Evolutionary conservation across 2,113 vertebrate species (phyloP).

Genomic region (Stigmatopora nigra): DNA sequence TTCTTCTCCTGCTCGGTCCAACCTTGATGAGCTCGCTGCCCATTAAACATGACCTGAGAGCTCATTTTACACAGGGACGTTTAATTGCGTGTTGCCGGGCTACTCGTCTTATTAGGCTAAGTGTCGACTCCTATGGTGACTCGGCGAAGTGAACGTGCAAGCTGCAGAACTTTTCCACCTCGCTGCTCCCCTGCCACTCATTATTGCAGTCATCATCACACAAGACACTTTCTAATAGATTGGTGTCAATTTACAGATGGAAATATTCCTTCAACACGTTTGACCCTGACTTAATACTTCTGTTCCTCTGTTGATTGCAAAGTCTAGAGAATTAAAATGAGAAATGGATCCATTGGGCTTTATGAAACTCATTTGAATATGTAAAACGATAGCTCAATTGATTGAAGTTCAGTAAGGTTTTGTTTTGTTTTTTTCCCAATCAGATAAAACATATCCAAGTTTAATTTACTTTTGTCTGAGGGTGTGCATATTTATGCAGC

Average conservation of each 20-base stretch:
- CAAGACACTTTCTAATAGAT: constrained; percentile 14
- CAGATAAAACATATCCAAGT: too few species aligned
- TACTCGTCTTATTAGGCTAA: constrained; percentile 55
- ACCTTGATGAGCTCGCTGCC: constrained; percentile 59
- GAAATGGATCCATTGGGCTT: background rate
- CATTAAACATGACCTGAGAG: constrained; percentile 66
- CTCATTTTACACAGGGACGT: constrained; percentile 63
- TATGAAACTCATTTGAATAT: too few species aligned
- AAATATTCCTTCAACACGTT: constrained; percentile 19
- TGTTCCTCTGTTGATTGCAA: constrained; percentile 5
- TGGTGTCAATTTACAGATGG: constrained; percentile 28
- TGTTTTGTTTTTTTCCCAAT: too few species aligned
- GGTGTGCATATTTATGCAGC: too few species aligned
- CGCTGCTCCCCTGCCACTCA: constrained; percentile 18
- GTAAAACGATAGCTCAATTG: too few species aligned
- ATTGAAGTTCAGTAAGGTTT: too few species aligned
- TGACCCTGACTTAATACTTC: constrained; percentile 5
- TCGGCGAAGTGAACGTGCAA: constrained; percentile 41
- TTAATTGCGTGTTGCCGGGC: constrained; percentile 57
- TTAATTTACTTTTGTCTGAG: too few species aligned
- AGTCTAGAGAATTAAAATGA: background rate
- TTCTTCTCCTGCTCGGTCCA: constrained; percentile 35
- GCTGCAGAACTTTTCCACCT: constrained; percentile 46
- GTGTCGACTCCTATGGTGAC: constrained; percentile 46
- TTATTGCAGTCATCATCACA: constrained; percentile 6